Conservation (phyloP, 2,113 vertebrate species). For the Brachypodius melanocephalos region DNA sequence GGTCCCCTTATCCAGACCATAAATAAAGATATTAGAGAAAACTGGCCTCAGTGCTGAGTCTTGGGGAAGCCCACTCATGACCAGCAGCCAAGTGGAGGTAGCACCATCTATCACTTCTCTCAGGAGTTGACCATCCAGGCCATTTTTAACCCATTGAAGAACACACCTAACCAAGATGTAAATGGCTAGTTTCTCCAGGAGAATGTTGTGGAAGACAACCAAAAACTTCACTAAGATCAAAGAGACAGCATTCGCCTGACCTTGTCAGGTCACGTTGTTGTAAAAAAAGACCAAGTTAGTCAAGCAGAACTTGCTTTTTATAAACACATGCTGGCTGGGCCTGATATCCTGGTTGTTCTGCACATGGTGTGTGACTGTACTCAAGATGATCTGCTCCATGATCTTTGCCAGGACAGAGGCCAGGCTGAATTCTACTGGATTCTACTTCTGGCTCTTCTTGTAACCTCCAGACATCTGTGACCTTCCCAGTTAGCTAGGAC, state of each 20-base stretch:
- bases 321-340: not conserved
- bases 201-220: not conserved
- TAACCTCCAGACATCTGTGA: not conserved
- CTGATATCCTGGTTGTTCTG: not conserved
- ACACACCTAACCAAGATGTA: not conserved
- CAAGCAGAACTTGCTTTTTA: not conserved
- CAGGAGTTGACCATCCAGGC: not conserved
- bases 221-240: not conserved
- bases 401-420: not conserved
- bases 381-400: not conserved
- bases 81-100: not conserved
- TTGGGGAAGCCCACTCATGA: not conserved
- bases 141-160: not conserved
- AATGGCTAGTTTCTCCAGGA: not conserved
- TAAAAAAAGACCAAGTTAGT: not conserved
- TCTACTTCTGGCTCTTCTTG: not conserved
- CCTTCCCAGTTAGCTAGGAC: not conserved
- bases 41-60: not conserved
- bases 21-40: not conserved
- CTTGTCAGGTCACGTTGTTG: not conserved
- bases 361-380: not conserved
- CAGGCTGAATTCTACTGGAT: not conserved
- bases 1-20: not conserved
- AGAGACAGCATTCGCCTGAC: not conserved
- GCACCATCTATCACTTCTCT: not conserved